Evolutionary conservation across 2,888 invertebrate genomes (phyloP).

Genomic region (Synergus gifuensis): DNA sequence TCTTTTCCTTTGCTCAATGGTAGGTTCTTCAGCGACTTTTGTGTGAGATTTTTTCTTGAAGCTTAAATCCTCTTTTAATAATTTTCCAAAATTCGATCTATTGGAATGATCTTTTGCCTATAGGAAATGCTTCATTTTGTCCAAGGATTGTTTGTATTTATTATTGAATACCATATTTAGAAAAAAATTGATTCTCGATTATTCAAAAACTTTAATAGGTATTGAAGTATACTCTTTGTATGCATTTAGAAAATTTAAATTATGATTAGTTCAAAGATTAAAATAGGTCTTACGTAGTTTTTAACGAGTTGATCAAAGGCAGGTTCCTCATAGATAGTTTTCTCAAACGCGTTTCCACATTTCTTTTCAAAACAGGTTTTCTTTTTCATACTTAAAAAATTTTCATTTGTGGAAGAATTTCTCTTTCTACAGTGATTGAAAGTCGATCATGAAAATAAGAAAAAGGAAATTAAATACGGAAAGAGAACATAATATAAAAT

Average conservation of each 20-base stretch:
- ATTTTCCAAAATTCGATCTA: neutral
- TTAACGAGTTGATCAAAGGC: neutral
- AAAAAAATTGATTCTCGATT: neutral
- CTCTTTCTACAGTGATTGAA: neutral
- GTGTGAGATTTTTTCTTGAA: neutral
- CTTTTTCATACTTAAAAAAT: neutral
- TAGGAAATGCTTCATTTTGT: constrained; percentile 1
- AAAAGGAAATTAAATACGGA: neutral
- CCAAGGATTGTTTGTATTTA: neutral
- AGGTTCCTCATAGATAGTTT: neutral
- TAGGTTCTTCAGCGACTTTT: neutral
- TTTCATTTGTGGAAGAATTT: neutral
- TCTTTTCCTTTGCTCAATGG: neutral
- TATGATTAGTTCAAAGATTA: neutral
- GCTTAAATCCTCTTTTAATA: constrained; percentile 6
- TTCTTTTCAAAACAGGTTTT: neutral
- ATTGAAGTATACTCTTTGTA: neutral
- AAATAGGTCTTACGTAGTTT: neutral
- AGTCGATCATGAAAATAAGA: neutral
- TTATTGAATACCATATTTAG: neutral
- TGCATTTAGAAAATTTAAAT: neutral
- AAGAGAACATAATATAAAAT: neutral
- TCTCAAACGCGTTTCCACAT: neutral
- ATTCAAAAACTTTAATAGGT: neutral
- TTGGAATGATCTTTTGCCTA: neutral